Conservation (phyloP, 2,797 vertebrate genomes). For the Limosa lapponica region DNA sequence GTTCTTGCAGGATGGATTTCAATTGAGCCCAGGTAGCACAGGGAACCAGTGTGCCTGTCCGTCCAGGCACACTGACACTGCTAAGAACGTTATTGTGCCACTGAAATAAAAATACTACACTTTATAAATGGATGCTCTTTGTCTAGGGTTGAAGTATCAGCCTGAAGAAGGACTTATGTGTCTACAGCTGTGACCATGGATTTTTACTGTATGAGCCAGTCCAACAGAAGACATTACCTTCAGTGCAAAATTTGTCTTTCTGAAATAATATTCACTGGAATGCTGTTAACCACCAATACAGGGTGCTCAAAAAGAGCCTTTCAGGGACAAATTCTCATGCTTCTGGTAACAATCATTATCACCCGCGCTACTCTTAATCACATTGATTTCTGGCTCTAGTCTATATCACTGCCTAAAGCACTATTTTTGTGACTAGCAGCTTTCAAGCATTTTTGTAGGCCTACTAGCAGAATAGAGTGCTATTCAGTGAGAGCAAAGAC, state of each 20-base stretch:
- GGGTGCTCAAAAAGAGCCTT: neutral
- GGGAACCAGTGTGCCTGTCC: accelerated
- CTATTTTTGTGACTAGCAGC: neutral
- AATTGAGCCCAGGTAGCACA: accelerated
- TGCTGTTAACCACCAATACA: neutral
- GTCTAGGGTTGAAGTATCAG: neutral
- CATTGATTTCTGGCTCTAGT: neutral
- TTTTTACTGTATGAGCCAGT: neutral
- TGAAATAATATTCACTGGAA: neutral
- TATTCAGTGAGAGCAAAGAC: neutral
- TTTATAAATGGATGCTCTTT: neutral
- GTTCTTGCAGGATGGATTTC: neutral
- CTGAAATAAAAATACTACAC: neutral
- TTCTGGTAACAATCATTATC: neutral
- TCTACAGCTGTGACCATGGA: neutral
- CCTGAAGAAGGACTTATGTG: neutral
- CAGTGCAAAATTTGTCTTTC: neutral
- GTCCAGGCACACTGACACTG: neutral
- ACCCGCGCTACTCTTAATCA: neutral
- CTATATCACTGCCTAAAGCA: neutral
- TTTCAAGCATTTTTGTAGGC: neutral
- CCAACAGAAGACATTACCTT: neutral
- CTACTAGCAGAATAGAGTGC: neutral
- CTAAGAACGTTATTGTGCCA: neutral
- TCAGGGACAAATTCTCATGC: neutral